Evolutionary conservation across 2,113 vertebrate species (phyloP), one percentile per base, ranked within the genome.

Genomic region (Puffinus mauretanicus): DNA sequence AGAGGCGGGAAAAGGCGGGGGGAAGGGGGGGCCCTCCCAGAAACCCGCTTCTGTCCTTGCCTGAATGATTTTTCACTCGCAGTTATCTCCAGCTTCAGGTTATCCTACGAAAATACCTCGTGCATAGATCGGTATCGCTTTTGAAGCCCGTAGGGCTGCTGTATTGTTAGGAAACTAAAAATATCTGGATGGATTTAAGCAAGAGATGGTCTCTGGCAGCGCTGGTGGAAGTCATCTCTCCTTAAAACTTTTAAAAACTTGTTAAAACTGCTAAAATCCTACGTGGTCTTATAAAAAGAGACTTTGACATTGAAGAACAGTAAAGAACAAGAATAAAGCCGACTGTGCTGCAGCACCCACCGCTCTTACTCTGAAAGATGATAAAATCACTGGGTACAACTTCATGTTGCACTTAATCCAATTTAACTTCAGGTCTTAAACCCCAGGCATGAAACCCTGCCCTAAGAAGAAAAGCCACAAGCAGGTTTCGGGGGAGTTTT

Each of bases 1-100:
- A 80, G 40, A 10, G 20, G 10, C 10, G 27, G 44, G 49, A 34
- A 75, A 51, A 8, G 8, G 40, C 40, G 25, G 2, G 0, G 0
- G 24, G 10, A 21, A 9, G 4, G 13, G 14, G 7, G 5, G 21
- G 3, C 7, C 7, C 20, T 21, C 7, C 5, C 29, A 9, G 15
- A 79, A 58, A 4, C 1, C 5, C 20, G 24, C 21, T 3, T 1
- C 16, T 34, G 27, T n/a, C 22, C 5, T 40, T 20, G 6, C 27
- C 6, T 52, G 3, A 6, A 17, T 8, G 1, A 15, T 42, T 81
- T 77, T 24, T 66, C 2, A 1, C 34, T 80, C 4, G 9, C 10
- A 32, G 19, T 57, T 60, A 24, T 9, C 42, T 22, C 57, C 44
- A 30, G 2, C 38, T 55, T 57, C 26, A 27, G 24, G 18, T 58